A percentile compares a stretch with the other conserved stretches of the same genome.
phyloP scores from a whole-genome alignment of 2,888 invertebrate genomes.

The Meteorus cinctellus region DNA sequence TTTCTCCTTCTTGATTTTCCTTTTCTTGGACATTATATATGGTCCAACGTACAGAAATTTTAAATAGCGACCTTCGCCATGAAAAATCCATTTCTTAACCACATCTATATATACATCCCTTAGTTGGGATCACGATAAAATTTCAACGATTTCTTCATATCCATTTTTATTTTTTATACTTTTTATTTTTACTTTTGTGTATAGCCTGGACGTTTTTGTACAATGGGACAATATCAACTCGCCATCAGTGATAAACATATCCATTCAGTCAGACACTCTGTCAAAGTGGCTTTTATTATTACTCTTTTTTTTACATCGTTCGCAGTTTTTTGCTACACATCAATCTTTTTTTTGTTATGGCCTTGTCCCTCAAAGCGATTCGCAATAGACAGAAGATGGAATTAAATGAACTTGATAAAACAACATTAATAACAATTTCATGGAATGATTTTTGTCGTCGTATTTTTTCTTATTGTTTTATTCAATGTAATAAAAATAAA shows the following conservation, averaged over 20 bases:
- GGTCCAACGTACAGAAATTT: constrained; percentile 4
- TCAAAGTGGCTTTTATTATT: constrained; percentile 8
- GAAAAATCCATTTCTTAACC: not conserved
- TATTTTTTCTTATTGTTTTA: no score
- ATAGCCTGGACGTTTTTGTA: not conserved
- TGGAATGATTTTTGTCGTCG: no score
- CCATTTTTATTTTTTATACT: not conserved
- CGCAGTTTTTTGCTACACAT: not conserved
- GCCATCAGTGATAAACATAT: constrained; percentile 5
- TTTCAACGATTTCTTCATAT: not conserved
- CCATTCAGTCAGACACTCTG: not conserved
- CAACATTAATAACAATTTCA: not conserved
- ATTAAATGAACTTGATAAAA: constrained; percentile 18
- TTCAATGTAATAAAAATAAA: no score
- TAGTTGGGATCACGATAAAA: not conserved
- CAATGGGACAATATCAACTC: not conserved
- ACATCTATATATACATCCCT: not conserved
- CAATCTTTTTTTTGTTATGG: constrained; percentile 44
- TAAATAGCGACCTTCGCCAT: constrained; percentile 37
- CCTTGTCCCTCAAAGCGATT: constrained; percentile 56
- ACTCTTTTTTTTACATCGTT: not conserved
- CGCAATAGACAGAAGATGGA: not conserved
- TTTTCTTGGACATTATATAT: not conserved
- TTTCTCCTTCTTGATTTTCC: constrained; percentile 3
- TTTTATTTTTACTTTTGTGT: not conserved